Evolutionary conservation across 2,888 invertebrate species (phyloP), one percentile per base, ranked within the genome.

Genomic region (Epinotia demarniana): DNA sequence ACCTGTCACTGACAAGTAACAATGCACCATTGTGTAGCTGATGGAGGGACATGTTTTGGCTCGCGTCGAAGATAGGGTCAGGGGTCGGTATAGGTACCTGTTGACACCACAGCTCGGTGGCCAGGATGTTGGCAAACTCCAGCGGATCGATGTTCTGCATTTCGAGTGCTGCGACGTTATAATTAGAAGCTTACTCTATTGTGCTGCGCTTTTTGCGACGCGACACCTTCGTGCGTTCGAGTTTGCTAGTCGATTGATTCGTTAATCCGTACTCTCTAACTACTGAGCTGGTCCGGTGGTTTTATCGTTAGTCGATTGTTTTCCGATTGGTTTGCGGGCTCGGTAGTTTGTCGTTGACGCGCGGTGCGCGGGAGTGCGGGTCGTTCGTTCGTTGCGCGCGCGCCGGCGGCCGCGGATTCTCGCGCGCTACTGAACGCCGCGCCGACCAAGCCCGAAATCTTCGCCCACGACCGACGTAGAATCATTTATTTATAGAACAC

Each of bases 61-160:
- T 9, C 19, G 18, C n/a, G 12, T 49, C 23, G 49, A 19, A 9
- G 46, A 23, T 8, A 39, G 67, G 62, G 18, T 53, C 23, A 33
- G 43, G 46, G 76, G 75, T 81, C 79, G 33, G 8, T 77, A 84
- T 96, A 33, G 33, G 33, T 33, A 96, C 96, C 96, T 97, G 97
- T 93, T 97, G 97, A 94, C 96, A 97, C 95, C 97, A 96, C 89
- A 96, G 94, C 95, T 97, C 97, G 90, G 96, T 97, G 87, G 97
- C 97, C 87, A 97, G 95, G 93, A 97, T 96, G 94, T 96, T 97
- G 85, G 97, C 97, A 90, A 97, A 96, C 95, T 97, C 97, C 94
- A 96, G 96, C 89, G 97, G 96, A 95, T 97, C 97, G 95, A 97
- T 96, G 89, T 92, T 92, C 91, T 93, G 92, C 92, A 92, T 92